phyloP scores from a whole-genome alignment of 2,113 vertebrate genomes.

The Helogale parvula region DNA sequence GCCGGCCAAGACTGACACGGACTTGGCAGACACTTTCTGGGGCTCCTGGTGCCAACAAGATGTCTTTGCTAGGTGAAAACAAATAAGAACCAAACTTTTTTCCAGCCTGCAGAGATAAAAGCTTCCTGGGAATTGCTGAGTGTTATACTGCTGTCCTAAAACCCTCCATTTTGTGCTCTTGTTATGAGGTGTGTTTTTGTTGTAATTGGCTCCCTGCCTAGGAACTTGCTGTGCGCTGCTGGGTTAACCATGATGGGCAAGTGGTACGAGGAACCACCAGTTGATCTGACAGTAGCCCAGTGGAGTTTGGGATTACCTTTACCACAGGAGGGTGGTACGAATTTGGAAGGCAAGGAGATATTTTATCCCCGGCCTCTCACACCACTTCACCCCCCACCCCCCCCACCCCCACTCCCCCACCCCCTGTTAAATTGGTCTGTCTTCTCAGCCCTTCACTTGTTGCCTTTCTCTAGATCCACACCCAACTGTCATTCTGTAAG shows the following conservation, averaged over 20 bases:
- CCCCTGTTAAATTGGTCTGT: not conserved
- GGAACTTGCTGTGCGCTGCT: slow-evolving; percentile 60
- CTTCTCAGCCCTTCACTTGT: not conserved
- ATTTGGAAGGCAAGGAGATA: not conserved
- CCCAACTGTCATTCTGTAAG: not conserved
- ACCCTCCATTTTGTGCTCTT: slow-evolving; percentile 79
- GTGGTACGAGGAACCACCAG: slow-evolving; percentile 64
- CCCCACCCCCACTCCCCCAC: too few species aligned
- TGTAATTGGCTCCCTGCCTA: slow-evolving; percentile 81
- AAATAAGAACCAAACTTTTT: slow-evolving; percentile 81
- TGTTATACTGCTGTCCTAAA: slow-evolving; percentile 83
- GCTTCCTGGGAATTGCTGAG: slow-evolving; percentile 74
- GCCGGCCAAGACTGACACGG: slow-evolving; percentile 68
- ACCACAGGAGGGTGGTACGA: slow-evolving; percentile 23
- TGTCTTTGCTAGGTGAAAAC: slow-evolving; percentile 78
- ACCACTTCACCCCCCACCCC: rapidly evolving
- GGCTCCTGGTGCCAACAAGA: slow-evolving; percentile 76
- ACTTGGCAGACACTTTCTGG: slow-evolving; percentile 71
- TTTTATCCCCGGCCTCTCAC: not conserved
- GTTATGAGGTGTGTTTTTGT: slow-evolving; percentile 75
- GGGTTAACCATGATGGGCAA: slow-evolving; percentile 82
- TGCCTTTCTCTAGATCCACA: not conserved
- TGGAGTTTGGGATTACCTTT: slow-evolving; percentile 66
- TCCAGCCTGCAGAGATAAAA: slow-evolving; percentile 83
- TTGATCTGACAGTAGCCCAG: slow-evolving; percentile 73